Base-by-base conservation (phyloP, 2,888 invertebrate species). In the Drosophila barbarae region DNA sequence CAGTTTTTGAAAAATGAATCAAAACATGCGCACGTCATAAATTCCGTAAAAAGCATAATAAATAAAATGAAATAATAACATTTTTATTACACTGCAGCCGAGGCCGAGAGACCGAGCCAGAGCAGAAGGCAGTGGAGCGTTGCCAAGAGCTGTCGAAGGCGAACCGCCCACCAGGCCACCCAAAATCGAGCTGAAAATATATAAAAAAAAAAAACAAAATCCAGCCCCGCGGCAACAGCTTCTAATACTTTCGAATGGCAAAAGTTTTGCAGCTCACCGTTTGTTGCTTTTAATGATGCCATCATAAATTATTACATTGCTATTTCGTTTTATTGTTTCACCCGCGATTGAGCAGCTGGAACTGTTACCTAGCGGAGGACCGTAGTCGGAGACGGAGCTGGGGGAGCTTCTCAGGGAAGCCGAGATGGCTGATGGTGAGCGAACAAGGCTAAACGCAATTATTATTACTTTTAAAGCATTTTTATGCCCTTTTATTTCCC, bases 301-400 rank as follows among this genome's bases (percentile, higher is more conserved):
- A 78, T 78, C 85, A 87, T 86, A 86, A 86, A 87, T 86, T 86
- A 87, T 87, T 86, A 86, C 84, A 87, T 86, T 76, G 86, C 86
- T 76, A 78, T 87, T 87, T 84, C 77, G 73, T 82, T 87, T 87
- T 87, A 87, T 87, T 87, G 86, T 87, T 86, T 87, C 76, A 87
- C 80, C 74, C 84, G 82, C 83, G 84, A 86, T 87, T 86, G 86
- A 87, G 81, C 84, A 80, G 60, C 57, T 60, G 68, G 30, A 57
- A 41, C 36, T 54, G 38, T 36, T 53, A 65, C 55, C 57, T 69
- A 52, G 53, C 49, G 47, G n/a, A 21, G 46, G 15, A 10, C 28
- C 2, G 28, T 8, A 15, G 41, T 5, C 12, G 36, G 36, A 15
- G 36, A 9, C 10, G 18, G 5, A 18, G 38, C 18, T 18, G 38